These are phyloP conservation scores for Macaria liturata DNA, from an alignment of 2,888 invertebrate genomes.

Conservation along the genomic window DNA sequence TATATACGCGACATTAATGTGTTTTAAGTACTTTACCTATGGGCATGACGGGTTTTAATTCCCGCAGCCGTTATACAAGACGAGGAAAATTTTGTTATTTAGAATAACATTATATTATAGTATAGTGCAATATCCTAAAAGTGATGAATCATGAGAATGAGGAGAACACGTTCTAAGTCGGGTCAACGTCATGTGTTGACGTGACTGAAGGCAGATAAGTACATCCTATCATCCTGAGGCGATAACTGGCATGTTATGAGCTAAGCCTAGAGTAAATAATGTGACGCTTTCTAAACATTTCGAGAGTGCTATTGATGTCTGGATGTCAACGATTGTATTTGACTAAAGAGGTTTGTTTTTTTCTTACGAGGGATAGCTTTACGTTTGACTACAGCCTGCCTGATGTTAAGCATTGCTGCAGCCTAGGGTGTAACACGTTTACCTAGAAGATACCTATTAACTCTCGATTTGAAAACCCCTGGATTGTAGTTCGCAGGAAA, in stretches of 20 bases:
- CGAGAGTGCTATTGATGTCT: too few relatives aligned
- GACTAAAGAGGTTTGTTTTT: too few relatives aligned
- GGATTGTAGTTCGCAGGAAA: too few relatives aligned
- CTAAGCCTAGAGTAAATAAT: constrained; percentile 5
- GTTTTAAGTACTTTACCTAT: constrained; percentile 12
- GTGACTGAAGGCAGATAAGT: constrained; percentile 36
- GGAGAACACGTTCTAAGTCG: constrained; percentile 15
- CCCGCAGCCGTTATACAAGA: constrained; percentile 10
- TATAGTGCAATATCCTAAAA: constrained; percentile 11
- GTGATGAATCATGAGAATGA: constrained; percentile 25
- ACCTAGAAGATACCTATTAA: too few relatives aligned
- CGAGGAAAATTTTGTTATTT: constrained; percentile 25
- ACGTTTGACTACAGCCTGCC: too few relatives aligned
- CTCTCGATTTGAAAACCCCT: too few relatives aligned
- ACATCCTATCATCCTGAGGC: constrained; percentile 9
- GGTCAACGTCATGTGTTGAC: constrained; percentile 33
- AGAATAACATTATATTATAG: neutral
- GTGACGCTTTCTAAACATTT: constrained; percentile 7
- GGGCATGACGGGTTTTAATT: constrained; percentile 28
- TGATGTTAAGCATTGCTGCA: too few relatives aligned
- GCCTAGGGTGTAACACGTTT: too few relatives aligned
- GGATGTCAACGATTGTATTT: too few relatives aligned
- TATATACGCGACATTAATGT: constrained; percentile 6
- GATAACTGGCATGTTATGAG: constrained; percentile 11
- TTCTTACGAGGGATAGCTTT: too few relatives aligned